These are phyloP conservation scores for Capreolus pygargus DNA, from an alignment of 2,113 vertebrate genomes.

Conservation along the genomic window DNA sequence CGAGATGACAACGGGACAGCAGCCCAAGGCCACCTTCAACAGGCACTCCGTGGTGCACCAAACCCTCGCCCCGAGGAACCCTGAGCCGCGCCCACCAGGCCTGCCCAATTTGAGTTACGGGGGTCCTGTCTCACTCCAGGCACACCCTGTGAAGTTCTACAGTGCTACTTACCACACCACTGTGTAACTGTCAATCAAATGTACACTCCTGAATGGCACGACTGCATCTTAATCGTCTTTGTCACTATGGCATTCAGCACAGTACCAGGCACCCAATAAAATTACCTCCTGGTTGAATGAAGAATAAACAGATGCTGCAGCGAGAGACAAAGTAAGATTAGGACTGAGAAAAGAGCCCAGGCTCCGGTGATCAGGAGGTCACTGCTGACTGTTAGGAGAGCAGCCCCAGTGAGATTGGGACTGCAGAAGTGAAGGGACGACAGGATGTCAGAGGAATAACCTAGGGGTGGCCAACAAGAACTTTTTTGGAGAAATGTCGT, in stretches of 20 bases:
- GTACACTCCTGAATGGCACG: background rate
- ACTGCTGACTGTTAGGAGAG: background rate
- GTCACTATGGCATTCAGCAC: background rate
- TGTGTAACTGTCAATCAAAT: background rate
- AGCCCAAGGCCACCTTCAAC: background rate
- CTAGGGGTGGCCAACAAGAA: background rate
- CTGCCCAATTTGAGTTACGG: background rate
- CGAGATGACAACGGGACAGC: background rate
- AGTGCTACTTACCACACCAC: background rate
- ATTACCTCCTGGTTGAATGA: background rate
- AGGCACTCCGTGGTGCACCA: background rate
- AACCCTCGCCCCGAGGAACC: background rate
- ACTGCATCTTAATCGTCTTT: background rate
- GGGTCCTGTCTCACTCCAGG: background rate
- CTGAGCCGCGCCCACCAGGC: background rate
- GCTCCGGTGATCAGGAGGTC: background rate
- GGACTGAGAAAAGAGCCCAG: background rate
- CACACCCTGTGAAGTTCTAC: background rate
- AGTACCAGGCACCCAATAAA: background rate
- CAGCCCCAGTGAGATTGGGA: background rate
- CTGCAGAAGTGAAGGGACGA: background rate
- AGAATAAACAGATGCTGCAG: background rate
- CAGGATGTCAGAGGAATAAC: background rate
- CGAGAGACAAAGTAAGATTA: background rate
- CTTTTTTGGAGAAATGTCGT: background rate